A percentile compares a stretch with the other conserved stretches of the same genome.
Conservation (phyloP, 2,113 vertebrate species). For the Odobenus rosmarus region DNA sequence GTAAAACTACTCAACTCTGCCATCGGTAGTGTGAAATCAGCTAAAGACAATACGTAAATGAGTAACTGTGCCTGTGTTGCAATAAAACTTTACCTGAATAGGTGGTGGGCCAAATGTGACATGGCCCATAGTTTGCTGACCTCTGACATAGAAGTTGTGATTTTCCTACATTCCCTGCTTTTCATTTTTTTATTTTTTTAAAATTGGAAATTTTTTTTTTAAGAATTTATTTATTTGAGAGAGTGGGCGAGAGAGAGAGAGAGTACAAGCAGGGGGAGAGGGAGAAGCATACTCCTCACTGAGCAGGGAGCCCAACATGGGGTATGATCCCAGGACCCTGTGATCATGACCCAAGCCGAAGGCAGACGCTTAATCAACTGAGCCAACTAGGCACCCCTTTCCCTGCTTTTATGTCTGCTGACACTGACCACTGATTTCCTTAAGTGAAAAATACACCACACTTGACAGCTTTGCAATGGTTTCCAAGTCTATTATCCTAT, state of each 20-base stretch:
- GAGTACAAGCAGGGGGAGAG: not conserved
- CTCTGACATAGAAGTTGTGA: not conserved
- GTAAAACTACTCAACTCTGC: slow-evolving; percentile 25
- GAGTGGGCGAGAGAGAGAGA: too few species aligned
- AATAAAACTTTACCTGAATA: slow-evolving; percentile 63
- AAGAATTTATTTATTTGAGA: not conserved
- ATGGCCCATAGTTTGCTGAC: not conserved
- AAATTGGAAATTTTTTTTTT: not conserved
- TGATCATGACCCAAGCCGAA: not conserved
- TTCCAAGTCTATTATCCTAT: not conserved
- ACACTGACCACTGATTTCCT: slow-evolving; percentile 46
- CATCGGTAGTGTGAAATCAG: not conserved
- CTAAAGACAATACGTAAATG: slow-evolving; percentile 3
- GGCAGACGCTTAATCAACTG: not conserved
- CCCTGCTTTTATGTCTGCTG: not conserved
- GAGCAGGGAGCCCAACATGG: not conserved
- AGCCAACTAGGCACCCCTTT: not conserved
- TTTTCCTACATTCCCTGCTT: not conserved
- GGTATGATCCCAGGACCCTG: not conserved
- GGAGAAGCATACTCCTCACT: not conserved
- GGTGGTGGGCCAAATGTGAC: not conserved
- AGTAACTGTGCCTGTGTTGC: not conserved
- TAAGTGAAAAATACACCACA: slow-evolving; percentile 55
- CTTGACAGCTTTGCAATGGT: slow-evolving; percentile 18
- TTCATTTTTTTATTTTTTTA: not conserved